Conservation (phyloP, 2,797 vertebrate species). For the Tapera naevia region DNA sequence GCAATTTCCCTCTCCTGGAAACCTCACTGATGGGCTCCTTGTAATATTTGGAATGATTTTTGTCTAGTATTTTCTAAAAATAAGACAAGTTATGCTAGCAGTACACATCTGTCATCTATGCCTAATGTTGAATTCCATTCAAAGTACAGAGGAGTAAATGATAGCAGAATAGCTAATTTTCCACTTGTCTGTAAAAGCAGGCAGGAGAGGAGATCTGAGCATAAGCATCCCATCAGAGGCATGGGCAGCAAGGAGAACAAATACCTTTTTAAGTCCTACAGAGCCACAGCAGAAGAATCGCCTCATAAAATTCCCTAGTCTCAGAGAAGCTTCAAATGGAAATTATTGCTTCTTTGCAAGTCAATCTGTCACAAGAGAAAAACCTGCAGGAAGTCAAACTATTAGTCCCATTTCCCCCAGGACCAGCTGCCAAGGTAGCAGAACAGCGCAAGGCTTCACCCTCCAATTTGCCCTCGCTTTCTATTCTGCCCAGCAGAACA, state of each 20-base stretch:
- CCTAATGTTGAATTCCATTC: not conserved
- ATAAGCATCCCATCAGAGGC: not conserved
- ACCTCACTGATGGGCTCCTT: not conserved
- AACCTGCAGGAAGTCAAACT: not conserved
- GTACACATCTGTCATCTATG: not conserved
- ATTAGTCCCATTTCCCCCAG: not conserved
- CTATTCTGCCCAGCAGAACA: not conserved
- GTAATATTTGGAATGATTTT: not conserved
- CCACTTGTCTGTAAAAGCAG: not conserved
- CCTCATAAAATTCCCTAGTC: not conserved
- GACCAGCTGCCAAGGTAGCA: not conserved
- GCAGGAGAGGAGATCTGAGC: not conserved
- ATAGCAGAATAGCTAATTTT: not conserved
- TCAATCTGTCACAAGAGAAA: not conserved
- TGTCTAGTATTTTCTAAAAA: not conserved
- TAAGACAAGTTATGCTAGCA: not conserved
- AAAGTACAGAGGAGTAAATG: not conserved
- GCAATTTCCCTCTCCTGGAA: not conserved
- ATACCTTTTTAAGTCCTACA: not conserved
- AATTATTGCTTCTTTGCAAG: not conserved
- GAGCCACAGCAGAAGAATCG: not conserved
- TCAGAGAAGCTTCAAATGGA: not conserved
- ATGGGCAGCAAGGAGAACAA: not conserved
- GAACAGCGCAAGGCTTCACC: not conserved
- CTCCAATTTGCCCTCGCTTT: not conserved